phyloP scores from a whole-genome alignment of 2,888 invertebrate genomes.

The Myopa testacea region DNA sequence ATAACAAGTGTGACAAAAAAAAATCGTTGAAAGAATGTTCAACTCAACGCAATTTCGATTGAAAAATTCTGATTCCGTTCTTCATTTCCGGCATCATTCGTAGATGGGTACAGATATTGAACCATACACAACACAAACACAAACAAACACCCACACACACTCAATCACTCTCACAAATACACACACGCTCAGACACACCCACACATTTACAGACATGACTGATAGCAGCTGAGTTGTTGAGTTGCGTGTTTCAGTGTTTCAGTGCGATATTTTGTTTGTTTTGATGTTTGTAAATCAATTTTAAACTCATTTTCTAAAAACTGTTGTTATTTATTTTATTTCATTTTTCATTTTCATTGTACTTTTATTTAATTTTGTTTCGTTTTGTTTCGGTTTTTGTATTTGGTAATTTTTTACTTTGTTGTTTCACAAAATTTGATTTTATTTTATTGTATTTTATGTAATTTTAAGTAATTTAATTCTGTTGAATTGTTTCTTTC shows the following conservation, averaged over 20 bases:
- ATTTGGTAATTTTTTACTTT: background rate
- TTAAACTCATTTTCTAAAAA: background rate
- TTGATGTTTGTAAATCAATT: background rate
- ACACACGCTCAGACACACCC: background rate
- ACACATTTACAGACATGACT: background rate
- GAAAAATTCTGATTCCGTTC: too few relatives aligned
- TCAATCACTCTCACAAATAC: too few relatives aligned
- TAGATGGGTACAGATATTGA: too few relatives aligned
- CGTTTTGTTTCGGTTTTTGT: background rate
- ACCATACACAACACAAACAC: background rate
- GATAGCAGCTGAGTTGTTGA: too few relatives aligned
- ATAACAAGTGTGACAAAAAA: too few relatives aligned
- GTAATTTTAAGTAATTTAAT: background rate
- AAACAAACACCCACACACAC: background rate
- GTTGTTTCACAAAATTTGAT: background rate
- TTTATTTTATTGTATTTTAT: background rate
- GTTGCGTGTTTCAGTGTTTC: too few relatives aligned
- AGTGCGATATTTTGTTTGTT: too few relatives aligned
- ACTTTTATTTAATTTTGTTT: background rate
- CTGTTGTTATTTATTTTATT: background rate
- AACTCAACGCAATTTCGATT: too few relatives aligned
- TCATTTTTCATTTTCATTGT: background rate
- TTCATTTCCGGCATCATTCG: too few relatives aligned
- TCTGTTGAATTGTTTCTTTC: background rate
- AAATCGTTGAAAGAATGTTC: too few relatives aligned